phyloP scores from a whole-genome alignment of 2,797 vertebrate species.

The Melanotaenia maccullochi region DNA sequence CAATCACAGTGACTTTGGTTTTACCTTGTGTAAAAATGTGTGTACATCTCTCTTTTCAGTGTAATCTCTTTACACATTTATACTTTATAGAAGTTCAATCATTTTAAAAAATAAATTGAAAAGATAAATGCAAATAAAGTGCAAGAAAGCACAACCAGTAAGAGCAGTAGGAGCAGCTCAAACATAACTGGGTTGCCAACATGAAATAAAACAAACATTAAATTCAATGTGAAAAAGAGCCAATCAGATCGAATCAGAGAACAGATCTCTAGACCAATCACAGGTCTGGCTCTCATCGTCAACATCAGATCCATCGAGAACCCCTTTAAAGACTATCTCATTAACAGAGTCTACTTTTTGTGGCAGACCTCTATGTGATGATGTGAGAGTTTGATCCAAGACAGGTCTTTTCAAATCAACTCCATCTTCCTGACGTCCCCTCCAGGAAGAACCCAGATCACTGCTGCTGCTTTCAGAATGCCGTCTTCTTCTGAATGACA shows the following conservation, averaged over 20 bases:
- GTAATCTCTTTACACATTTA: too few relatives aligned
- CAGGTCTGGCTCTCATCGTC: slow-evolving; percentile 37
- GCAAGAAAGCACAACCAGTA: too few relatives aligned
- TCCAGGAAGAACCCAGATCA: not conserved
- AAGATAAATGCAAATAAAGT: too few relatives aligned
- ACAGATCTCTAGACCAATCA: slow-evolving; percentile 78
- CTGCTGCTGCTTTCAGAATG: slow-evolving; percentile 1
- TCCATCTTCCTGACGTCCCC: not conserved
- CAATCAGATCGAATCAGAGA: slow-evolving; percentile 66
- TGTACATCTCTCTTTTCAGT: too few relatives aligned
- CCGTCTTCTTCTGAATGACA: not conserved
- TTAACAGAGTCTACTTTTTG: slow-evolving; percentile 13
- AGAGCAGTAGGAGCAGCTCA: not conserved
- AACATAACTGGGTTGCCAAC: not conserved
- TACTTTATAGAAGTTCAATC: too few relatives aligned
- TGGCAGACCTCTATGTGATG: not conserved
- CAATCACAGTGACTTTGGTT: too few relatives aligned
- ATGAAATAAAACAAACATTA: not conserved
- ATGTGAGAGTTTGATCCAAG: slow-evolving; percentile 10
- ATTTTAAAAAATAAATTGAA: too few relatives aligned
- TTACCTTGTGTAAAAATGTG: too few relatives aligned
- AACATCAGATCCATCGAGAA: not conserved
- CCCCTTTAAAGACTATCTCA: not conserved
- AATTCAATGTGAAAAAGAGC: not conserved
- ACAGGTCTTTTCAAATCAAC: slow-evolving; percentile 24